Evolutionary conservation across 92 coral and sea anemone genomes (phyloP).

Genomic region (Heteractis magnifica): DNA sequence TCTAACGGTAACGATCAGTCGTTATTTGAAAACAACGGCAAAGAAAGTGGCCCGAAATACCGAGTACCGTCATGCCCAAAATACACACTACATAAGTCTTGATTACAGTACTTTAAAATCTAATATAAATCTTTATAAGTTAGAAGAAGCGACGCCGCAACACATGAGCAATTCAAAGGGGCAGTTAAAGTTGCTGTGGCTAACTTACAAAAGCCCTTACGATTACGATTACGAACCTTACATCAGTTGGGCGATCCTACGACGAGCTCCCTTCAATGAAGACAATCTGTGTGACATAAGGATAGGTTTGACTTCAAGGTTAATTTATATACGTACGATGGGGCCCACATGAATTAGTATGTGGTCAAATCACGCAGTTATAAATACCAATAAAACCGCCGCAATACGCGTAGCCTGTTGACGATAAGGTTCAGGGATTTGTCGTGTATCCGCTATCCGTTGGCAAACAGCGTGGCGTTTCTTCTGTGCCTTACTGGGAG

Average conservation of each 20-base stretch:
- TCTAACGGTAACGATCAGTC: no score
- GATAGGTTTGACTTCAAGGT: neutral
- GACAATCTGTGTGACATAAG: neutral
- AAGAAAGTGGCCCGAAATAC: no score
- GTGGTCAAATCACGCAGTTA: neutral
- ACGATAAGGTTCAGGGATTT: neutral
- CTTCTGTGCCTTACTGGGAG: neutral
- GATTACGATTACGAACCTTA: neutral
- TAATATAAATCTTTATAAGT: no score
- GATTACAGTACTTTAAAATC: no score
- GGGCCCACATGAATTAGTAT: neutral
- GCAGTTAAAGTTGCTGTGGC: no score
- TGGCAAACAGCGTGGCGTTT: slow-evolving; percentile 1
- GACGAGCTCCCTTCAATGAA: neutral
- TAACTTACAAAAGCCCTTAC: no score
- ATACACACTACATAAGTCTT: no score
- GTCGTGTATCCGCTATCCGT: slow-evolving; percentile 1
- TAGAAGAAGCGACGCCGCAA: no score
- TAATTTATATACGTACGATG: neutral
- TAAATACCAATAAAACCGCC: neutral
- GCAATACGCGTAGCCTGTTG: neutral
- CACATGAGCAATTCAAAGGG: no score
- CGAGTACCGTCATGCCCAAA: no score
- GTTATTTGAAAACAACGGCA: no score
- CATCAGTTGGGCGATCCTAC: neutral